These are phyloP conservation scores for Lytechinus variegatus DNA, from an alignment of 35 echinoderm and acorn worm species.

Conservation along the genomic window DNA sequence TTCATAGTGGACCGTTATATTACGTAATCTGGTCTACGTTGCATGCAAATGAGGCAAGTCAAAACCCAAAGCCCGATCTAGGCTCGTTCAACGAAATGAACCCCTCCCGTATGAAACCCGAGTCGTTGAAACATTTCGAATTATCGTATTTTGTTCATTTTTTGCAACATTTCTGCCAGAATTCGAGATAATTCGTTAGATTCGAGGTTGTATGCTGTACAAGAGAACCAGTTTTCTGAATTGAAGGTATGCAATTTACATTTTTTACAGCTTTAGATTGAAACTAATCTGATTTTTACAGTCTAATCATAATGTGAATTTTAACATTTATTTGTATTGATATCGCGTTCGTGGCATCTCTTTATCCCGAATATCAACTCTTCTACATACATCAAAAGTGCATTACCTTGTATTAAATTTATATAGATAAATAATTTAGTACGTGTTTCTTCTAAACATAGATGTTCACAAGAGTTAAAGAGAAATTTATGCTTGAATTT, in stretches of 20 bases:
- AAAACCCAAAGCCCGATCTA: background rate
- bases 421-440: background rate
- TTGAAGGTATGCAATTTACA: background rate
- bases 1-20: slow-evolving; percentile 38
- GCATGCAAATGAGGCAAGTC: slow-evolving; percentile 16
- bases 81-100: background rate
- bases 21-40: slow-evolving; percentile 35
- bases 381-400: background rate
- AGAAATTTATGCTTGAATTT: background rate
- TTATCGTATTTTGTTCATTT: background rate
- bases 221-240: background rate
- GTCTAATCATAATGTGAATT: background rate
- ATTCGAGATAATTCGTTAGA: background rate
- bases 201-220: background rate
- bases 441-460: background rate
- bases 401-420: background rate
- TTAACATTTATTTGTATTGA: background rate
- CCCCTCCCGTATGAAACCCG: background rate
- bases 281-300: background rate
- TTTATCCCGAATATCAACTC: background rate
- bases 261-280: background rate
- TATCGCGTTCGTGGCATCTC: background rate
- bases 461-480: background rate
- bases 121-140: background rate
- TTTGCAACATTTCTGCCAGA: background rate